Conservation (phyloP, 2,888 invertebrate species). For the Lasioglossum lativentre region DNA sequence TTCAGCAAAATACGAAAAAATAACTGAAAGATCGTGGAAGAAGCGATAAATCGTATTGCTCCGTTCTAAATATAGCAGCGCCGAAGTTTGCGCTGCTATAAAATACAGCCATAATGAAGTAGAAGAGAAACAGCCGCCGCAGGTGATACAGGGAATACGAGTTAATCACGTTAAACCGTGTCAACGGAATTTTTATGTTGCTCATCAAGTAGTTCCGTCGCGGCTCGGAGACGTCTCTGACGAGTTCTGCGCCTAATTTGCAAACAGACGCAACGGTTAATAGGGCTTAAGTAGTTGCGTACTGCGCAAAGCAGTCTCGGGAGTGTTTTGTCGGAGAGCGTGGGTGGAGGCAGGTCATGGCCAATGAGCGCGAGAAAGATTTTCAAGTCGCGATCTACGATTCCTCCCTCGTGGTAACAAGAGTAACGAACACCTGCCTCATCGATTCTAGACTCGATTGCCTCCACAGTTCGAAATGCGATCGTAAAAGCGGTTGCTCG, state of each 20-base stretch:
- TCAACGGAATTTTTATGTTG: neutral
- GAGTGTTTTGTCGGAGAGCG: slow-evolving; percentile 49
- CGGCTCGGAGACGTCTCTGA: neutral
- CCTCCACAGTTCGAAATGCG: neutral
- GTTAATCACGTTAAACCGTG: neutral
- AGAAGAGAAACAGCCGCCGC: neutral
- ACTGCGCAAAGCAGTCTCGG: slow-evolving; percentile 52
- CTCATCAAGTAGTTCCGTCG: slow-evolving; percentile 1
- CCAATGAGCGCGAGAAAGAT: slow-evolving; percentile 54
- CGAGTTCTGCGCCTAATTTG: slow-evolving; percentile 55
- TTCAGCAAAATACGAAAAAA: no score
- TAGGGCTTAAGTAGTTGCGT: slow-evolving; percentile 54
- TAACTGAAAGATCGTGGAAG: no score
- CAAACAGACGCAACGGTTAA: slow-evolving; percentile 58
- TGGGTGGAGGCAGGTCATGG: slow-evolving; percentile 68
- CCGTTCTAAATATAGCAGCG: no score
- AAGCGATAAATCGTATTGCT: no score
- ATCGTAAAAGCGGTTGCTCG: neutral
- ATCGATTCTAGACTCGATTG: slow-evolving; percentile 15
- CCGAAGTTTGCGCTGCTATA: neutral
- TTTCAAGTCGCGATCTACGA: slow-evolving; percentile 37
- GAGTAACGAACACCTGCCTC: slow-evolving; percentile 29
- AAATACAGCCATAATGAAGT: neutral
- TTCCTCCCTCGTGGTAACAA: slow-evolving; percentile 6
- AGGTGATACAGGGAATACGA: neutral